Base-by-base conservation (phyloP, 1,140 invertebrate species). In the Lysiphlebus fabarum region DNA sequence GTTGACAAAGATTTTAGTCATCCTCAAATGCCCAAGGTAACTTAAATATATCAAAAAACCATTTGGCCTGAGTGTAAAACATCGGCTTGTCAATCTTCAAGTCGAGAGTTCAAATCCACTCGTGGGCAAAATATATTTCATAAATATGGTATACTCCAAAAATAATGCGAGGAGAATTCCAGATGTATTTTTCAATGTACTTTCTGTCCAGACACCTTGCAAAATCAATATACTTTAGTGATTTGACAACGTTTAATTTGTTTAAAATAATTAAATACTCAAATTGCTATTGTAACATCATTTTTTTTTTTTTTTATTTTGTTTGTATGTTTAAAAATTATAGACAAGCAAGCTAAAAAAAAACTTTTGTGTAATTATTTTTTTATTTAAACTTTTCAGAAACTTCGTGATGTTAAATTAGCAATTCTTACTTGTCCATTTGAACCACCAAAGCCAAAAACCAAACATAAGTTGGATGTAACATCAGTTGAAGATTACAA, bases 371-470 rank as follows among this genome's bases (percentile, higher is more conserved):
- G 17, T 45, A 41, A 51, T 11, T 37, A 26, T 44, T 26, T 17
- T 56, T 48, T 40, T 7, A 53, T 7, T 56, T 64, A 41, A 26
- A 26, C 4, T 59, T 53, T 48, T 40, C 67, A 88, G 86, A 76
- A 77, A 58, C 77, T 92, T 7, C 85, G 89, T 77, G 85, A 98
- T 81, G 96, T 94, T 0, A 96, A 96, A 75, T 80, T 99, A 48
- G 96, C 96, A 2, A 99, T 99, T 67, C 83, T 99, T 6, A 99
- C 98, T 11, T 99, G 98, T 81, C 95, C 98, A 63, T 99, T 99
- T 83, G 98, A 99, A 83, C 98, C 98, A 44, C 98, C 98, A 26
- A 99, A 99, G 82, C 98, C 98, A 12, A 99, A 99, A 82, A 99
- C 97, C 58, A 99, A 99, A 80, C 95, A 99, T 87, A 99, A 99